A percentile compares a stretch with the other conserved stretches of the same genome.
These are phyloP conservation scores for Austrolebias charrua DNA, from an alignment of 2,797 vertebrate species.

Conservation along the genomic window DNA sequence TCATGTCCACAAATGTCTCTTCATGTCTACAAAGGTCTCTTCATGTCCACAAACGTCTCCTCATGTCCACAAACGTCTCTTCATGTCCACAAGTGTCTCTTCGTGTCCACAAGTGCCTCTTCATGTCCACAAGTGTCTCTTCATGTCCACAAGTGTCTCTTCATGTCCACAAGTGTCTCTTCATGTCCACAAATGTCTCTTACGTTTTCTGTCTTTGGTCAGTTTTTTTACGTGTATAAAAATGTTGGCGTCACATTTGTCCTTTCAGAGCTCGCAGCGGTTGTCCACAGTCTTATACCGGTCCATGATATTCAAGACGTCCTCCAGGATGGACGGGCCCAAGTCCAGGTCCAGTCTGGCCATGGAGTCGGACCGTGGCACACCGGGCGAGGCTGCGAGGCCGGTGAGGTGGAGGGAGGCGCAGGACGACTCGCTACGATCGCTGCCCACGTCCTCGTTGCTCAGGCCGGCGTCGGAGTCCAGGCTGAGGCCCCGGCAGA, in stretches of 20 bases:
- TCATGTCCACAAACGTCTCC: no score
- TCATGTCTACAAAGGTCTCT: no score
- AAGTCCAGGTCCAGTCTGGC: slow-evolving; percentile 79
- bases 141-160: no score
- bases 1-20: no score
- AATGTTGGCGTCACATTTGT: slow-evolving; percentile 19
- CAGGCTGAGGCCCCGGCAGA: slow-evolving; percentile 73
- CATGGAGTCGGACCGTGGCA: slow-evolving; percentile 77
- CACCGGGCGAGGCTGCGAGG: slow-evolving; percentile 10
- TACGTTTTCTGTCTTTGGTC: no score
- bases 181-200: no score
- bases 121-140: no score
- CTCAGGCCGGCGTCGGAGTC: slow-evolving; percentile 81
- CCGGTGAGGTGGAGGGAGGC: slow-evolving; percentile 14
- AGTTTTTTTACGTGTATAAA: slow-evolving; percentile 12
- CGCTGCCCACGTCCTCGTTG: slow-evolving; percentile 79
- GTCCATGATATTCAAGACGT: slow-evolving; percentile 86
- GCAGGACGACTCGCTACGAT: slow-evolving; percentile 72
- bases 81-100: no score
- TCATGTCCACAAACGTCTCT: no score
- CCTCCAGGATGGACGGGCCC: slow-evolving; percentile 86
- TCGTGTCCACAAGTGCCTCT: no score
- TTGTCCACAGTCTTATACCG: slow-evolving; percentile 77
- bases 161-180: no score
- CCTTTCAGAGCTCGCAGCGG: slow-evolving; percentile 73